Evolutionary conservation across 2,888 invertebrate species (phyloP), one percentile per base, ranked within the genome.

Genomic region (Sinhomidia bicolor): DNA sequence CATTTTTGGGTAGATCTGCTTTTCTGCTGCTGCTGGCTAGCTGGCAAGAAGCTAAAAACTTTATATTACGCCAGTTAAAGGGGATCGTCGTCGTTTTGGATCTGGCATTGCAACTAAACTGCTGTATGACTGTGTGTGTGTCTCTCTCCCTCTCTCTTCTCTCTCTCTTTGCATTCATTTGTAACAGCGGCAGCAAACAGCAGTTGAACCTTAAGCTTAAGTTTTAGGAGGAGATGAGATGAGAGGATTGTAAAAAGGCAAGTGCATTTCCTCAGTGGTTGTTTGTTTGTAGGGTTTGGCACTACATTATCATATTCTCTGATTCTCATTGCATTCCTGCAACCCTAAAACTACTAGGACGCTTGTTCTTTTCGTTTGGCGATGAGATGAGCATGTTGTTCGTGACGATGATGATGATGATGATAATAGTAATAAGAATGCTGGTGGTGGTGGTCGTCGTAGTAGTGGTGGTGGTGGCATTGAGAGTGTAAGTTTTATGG

Each of bases 231-330:
- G 57, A 79, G 79, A 79, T 32, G 60, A 60, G 79, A 79, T 57
- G 79, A 79, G 23, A 20, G n/a, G n/a, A 41, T 74, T 74, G 74
- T 74, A 65, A 44, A 68, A 47, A 26, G 74, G 60, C 79, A 79
- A 79, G 79, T 79, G 79, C 79, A 79, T 79, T 79, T 79, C 57
- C 79, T 79, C 36, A 44, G 74, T 17, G 5, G 74, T 51, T 74
- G 44, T 71, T 74, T 47, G 74, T 74, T 74, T 47, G 74, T 51
- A 74, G 74, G 74, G 74, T 51, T 74, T 74, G 74, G 74, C 74
- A 74, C 47, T 47, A 74, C 47, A 74, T 74, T 74, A 74, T 74
- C 74, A 47, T 74, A 23, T 68, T 23, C 17, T 74, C 47, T 74
- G 47, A 74, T 71, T 71, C 68, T 60, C 78, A 68, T n/a, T 54